Percentiles rank a stretch among this genome's conserved stretches.
Conservation (phyloP, 2,797 vertebrate genomes). For the Artibeus lituratus region DNA sequence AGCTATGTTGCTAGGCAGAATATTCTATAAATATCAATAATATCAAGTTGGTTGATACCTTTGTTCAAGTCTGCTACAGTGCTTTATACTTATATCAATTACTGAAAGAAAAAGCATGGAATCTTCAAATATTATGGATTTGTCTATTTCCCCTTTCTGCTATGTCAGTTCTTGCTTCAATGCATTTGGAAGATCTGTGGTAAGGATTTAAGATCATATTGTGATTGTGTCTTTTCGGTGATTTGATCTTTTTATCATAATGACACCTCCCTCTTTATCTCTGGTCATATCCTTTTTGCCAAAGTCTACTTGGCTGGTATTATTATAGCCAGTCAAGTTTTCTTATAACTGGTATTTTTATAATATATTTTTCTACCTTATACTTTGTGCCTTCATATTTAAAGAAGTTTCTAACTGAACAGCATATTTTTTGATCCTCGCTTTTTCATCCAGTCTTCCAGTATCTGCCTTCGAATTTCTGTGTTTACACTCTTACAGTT, state of each 20-base stretch:
- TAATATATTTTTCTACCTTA: not conserved
- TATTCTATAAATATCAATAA: not conserved
- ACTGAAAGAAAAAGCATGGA: not conserved
- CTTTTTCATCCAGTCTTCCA: not conserved
- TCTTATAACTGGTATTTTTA: not conserved
- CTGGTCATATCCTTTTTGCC: not conserved
- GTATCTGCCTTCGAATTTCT: not conserved
- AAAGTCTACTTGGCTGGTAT: not conserved
- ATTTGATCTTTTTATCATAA: not conserved
- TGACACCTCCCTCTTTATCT: not conserved
- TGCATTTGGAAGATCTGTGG: not conserved
- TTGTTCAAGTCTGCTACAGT: not conserved
- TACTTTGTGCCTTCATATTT: not conserved
- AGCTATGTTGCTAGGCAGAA: not conserved
- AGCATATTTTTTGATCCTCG: not conserved
- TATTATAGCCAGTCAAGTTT: not conserved
- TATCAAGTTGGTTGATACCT: not conserved
- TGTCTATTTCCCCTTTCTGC: not conserved
- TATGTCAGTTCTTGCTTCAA: not conserved
- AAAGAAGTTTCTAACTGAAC: not conserved
- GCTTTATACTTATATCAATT: not conserved
- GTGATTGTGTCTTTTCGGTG: not conserved
- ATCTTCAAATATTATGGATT: not conserved
- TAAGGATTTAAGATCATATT: not conserved
- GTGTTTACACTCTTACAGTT: not conserved